These are phyloP conservation scores for Spinus pinus DNA, from an alignment of 2,797 vertebrate species.

Conservation along the genomic window DNA sequence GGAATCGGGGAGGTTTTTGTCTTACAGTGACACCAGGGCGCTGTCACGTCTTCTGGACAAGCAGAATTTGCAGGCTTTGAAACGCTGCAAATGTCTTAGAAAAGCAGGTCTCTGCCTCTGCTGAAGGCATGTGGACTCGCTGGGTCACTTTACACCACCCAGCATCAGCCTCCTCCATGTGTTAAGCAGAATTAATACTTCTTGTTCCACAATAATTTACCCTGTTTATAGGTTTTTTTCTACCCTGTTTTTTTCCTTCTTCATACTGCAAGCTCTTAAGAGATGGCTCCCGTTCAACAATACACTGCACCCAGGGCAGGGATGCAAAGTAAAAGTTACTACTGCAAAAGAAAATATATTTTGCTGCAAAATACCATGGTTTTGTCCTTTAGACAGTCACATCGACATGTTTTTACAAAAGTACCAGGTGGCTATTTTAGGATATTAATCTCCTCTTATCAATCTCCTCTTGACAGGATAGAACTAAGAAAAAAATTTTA, in stretches of 20 bases:
- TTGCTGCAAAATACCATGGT: neutral
- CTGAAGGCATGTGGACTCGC: neutral
- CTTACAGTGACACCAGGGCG: fast-evolving
- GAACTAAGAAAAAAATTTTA: neutral
- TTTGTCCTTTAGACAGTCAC: neutral
- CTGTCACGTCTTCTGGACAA: neutral
- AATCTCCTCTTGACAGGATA: neutral
- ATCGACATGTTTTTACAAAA: neutral
- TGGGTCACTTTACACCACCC: neutral
- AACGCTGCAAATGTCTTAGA: neutral
- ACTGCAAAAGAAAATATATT: neutral
- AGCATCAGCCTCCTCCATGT: fast-evolving
- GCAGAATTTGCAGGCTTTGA: neutral
- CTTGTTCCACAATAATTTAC: neutral
- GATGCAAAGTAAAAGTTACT: neutral
- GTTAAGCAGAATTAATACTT: neutral
- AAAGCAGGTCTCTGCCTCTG: neutral
- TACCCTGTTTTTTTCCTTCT: neutral
- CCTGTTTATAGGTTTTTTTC: neutral
- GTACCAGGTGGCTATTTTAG: neutral
- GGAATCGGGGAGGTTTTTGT: neutral
- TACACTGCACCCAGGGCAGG: neutral
- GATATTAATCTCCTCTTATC: neutral
- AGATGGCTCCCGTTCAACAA: neutral
- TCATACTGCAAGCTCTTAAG: neutral